Evolutionary conservation across 2,797 vertebrate genomes (phyloP).

Genomic region (Ptychadena robeensis): DNA sequence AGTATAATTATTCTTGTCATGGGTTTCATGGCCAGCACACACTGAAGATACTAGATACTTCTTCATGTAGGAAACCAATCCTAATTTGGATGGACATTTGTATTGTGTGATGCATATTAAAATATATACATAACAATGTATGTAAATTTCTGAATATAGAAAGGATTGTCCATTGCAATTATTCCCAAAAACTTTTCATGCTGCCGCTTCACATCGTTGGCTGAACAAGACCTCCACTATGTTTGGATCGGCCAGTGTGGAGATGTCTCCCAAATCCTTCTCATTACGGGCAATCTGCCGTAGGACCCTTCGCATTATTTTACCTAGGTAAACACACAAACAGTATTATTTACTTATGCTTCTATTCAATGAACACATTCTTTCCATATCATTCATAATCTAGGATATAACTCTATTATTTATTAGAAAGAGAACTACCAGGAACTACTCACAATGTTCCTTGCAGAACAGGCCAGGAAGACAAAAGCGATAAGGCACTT

Average conservation of each 20-base stretch:
- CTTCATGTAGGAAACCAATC: background rate
- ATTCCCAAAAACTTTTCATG: conserved; percentile 63
- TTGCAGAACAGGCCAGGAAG: no score
- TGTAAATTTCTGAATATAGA: background rate
- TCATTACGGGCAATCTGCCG: conserved; percentile 81
- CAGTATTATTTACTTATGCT: background rate
- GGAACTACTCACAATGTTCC: no score
- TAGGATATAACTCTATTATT: no score
- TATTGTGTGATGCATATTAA: background rate
- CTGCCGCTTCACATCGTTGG: conserved; percentile 77
- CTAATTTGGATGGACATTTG: background rate
- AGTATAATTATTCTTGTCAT: background rate
- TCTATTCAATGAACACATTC: background rate
- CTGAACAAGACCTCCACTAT: conserved; percentile 81
- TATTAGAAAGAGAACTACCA: no score
- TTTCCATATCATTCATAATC: no score
- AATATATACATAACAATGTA: conserved; percentile 6
- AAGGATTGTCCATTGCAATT: conserved; percentile 19
- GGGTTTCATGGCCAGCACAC: background rate
- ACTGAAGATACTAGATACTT: background rate
- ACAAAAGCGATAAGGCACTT: no score
- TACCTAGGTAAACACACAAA: conserved; percentile 69
- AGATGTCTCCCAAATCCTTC: conserved; percentile 82
- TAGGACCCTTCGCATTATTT: conserved; percentile 82
- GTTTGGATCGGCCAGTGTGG: conserved; percentile 80